Base-by-base conservation (phyloP, 2,797 vertebrate genomes). In the Phaenicophaeus curvirostris region DNA sequence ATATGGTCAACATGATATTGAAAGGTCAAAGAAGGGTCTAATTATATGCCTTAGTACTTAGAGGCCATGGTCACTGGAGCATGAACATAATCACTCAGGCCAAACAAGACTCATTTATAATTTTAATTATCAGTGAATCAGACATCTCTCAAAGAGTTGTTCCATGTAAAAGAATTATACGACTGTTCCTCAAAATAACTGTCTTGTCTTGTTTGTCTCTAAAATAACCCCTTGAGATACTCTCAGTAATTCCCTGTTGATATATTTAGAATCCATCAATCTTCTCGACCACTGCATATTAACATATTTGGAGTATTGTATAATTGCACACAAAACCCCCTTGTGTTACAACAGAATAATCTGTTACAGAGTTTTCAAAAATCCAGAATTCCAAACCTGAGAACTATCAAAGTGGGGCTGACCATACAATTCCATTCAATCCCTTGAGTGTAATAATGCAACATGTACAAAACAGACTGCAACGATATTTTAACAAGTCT, bases 81-180 rank as follows among this genome's bases (percentile, higher is more conserved):
- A 94, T 94, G 95, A 97, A 96, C 89, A 79, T 96, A 97, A 97
- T 98, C 97, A 96, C 82, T 98, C 97, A 97, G 95, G 94, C 96
- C 97, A 97, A 98, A 97, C 95, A 97, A 97, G 97, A 95, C 89
- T 92, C 95, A 97, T 97, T 97, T 97, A 96, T 97, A 97, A 97
- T 97, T 98, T 97, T 97, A 98, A 98, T 98, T 97, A 97, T 97
- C 97, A 96, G 95, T 92, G 94, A 97, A 97, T 98, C 94, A 97
- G 96, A 94, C 96, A 95, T 96, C 96, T 97, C 96, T 96, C 94
- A 87, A 97, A 97, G 96, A 96, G 51, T 67, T 91, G 59, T 90
- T 92, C 69, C 74, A 71, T 80, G 85, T 93, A 97, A 97, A 97
- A 96, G 96, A 97, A 97, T 97, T 97, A 96, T 94, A 96, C 93